Conservation (phyloP, 2,797 vertebrate genomes). For the Myotis findleyi region DNA sequence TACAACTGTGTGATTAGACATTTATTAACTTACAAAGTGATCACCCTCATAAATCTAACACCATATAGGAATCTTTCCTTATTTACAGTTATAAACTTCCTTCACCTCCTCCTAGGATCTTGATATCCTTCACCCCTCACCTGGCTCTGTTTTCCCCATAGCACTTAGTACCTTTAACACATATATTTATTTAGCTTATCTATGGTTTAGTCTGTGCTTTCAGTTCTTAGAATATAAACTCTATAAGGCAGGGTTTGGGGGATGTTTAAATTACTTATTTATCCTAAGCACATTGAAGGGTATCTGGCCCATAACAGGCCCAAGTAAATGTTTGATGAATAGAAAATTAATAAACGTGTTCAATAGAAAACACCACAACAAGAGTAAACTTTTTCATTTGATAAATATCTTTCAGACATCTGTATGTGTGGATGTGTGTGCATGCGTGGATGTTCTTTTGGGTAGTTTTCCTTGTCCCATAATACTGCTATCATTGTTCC, state of each 20-base stretch:
- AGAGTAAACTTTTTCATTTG: not conserved
- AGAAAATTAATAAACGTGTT: not conserved
- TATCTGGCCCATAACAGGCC: not conserved
- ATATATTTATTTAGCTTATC: not conserved
- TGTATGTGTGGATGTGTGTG: not conserved
- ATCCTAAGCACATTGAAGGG: not conserved
- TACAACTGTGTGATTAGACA: not conserved
- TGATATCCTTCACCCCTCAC: not conserved
- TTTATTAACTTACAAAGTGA: not conserved
- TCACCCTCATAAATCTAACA: not conserved
- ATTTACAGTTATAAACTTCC: not conserved
- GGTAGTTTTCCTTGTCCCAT: not conserved
- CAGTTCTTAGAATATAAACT: not conserved
- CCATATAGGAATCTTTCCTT: not conserved
- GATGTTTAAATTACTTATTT: not conserved
- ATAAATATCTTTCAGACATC: not conserved
- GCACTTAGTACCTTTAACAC: not conserved
- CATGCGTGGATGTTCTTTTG: not conserved
- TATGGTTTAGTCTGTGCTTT: constrained; percentile 24
- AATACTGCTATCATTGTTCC: not conserved
- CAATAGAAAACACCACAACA: not conserved
- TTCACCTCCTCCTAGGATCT: not conserved
- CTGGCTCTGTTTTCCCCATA: not conserved
- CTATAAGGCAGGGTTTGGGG: not conserved
- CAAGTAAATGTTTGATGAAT: not conserved